Evolutionary conservation across 30 jellyfish, hydroid and myxozoan genomes (phyloP), one percentile per base, ranked within the genome.

Genomic region (Mastigias papua): DNA sequence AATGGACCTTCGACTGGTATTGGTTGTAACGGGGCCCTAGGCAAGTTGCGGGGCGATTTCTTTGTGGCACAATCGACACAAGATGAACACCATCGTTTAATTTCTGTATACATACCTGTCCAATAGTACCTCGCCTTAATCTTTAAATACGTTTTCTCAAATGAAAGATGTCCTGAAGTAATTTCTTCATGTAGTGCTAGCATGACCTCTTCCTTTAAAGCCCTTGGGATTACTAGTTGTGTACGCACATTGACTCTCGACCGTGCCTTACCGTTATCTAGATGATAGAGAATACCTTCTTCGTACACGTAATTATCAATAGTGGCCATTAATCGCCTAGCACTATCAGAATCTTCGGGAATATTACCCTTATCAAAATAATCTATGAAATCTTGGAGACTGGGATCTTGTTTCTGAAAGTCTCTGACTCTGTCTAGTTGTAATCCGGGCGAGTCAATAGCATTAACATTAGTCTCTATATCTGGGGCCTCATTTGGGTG

Each of bases 1-100:
- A 80, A 89, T 9, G 93, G 78, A 0, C 89, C 85, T 29, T 78
- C 92, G 0, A 72, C 97, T 19, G 97, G 97, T 22, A 89, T 76
- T 0, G 93, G 97, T 35, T 60, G 89, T 31, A 89, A 66, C 0
- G 91, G 96, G 37, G 91, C 81, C 0, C 31, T 69, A 32, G 81
- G 30, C 51, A 32, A 50, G 0, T 76, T 76, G 25, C 76, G 76
- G 23, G 51, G 63, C 60, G 63, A 27, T 21, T 32, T 58, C 76
- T 83, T 49, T 48, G 71, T 19, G 58, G 48, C 88, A 76, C 90
- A 86, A 33, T 74, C 95, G 16, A 86, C 95, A 42, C 89, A 86
- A 1, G 95, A 60, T 66, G 84, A 78, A 54, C 84, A 74, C 95
- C 84, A 86, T 42, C 74, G 60, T 33, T 74, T 78, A 0, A 86